Conservation (phyloP, 1,140 invertebrate genomes). For the Pteromalus puparum region DNA sequence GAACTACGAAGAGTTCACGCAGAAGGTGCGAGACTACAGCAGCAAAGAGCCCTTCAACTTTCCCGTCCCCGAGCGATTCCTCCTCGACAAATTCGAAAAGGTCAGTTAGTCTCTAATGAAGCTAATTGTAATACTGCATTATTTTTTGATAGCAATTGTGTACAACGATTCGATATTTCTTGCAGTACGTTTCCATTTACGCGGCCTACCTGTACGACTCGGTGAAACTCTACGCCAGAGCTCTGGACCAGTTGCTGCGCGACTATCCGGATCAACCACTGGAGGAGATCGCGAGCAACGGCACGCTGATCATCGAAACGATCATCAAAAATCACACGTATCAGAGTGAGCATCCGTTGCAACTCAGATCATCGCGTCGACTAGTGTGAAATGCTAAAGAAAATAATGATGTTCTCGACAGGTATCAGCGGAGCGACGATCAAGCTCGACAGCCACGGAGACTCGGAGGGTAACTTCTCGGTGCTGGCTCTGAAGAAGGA, state of each 20-base stretch:
- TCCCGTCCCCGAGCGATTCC: slow-evolving; percentile 53
- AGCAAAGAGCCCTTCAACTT: slow-evolving; percentile 86
- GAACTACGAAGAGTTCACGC: slow-evolving; percentile 85
- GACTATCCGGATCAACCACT: slow-evolving; percentile 80
- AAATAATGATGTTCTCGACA: slow-evolving; percentile 67
- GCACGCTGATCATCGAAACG: slow-evolving; percentile 85
- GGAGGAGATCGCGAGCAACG: slow-evolving; percentile 84
- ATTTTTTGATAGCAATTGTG: neutral
- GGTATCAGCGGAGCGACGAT: slow-evolving; percentile 95
- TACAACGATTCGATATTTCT: slow-evolving; percentile 5
- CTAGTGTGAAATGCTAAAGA: slow-evolving; percentile 10
- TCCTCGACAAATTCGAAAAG: slow-evolving; percentile 79
- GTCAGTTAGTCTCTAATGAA: slow-evolving; percentile 51
- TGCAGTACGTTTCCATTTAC: slow-evolving; percentile 91
- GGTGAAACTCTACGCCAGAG: slow-evolving; percentile 92
- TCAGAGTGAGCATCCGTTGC: slow-evolving; percentile 79
- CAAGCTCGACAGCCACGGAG: slow-evolving; percentile 92
- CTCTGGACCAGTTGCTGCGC: slow-evolving; percentile 85
- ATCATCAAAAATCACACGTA: slow-evolving; percentile 87
- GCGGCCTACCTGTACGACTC: slow-evolving; percentile 98
- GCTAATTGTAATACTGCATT: neutral
- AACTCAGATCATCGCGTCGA: too few relatives aligned
- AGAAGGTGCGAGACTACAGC: slow-evolving; percentile 86
- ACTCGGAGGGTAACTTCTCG: slow-evolving; percentile 98
- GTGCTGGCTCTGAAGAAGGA: slow-evolving; percentile 86